These are phyloP conservation scores for Drosophila flavopinicola DNA, from an alignment of 2,888 invertebrate genomes.

Conservation along the genomic window DNA sequence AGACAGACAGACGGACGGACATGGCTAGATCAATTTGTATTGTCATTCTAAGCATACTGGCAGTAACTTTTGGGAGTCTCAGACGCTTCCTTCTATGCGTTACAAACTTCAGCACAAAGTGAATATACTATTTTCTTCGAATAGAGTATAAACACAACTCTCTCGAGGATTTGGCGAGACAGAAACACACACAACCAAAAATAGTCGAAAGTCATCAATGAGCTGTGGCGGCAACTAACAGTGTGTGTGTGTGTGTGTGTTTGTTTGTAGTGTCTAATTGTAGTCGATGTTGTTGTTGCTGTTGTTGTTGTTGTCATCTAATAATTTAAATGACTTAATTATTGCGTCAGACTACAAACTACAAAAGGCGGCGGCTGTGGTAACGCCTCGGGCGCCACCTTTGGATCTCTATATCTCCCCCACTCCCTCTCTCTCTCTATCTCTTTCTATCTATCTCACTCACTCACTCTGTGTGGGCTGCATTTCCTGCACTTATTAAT, in stretches of 20 bases:
- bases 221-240: slow-evolving; percentile 29
- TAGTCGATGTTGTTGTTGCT: slow-evolving; percentile 20
- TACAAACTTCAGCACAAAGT: too few relatives aligned
- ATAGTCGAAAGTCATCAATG: slow-evolving; percentile 64
- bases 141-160: too few relatives aligned
- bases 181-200: slow-evolving; percentile 42
- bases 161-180: slow-evolving; percentile 72
- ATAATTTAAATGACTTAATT: slow-evolving; percentile 81
- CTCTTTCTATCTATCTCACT: not conserved
- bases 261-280: slow-evolving; percentile 35
- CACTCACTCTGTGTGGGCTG: slow-evolving; percentile 30
- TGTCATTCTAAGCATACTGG: too few relatives aligned
- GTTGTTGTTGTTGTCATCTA: slow-evolving; percentile 72
- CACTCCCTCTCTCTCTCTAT: slow-evolving; percentile 13
- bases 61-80: too few relatives aligned
- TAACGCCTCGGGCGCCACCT: slow-evolving; percentile 38
- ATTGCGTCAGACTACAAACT: slow-evolving; percentile 79
- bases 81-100: too few relatives aligned
- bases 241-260: slow-evolving; percentile 30
- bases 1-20: too few relatives aligned
- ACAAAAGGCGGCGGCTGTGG: slow-evolving; percentile 54
- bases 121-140: too few relatives aligned
- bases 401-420: slow-evolving; percentile 12
- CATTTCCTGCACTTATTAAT: slow-evolving; percentile 64
- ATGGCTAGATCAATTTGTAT: too few relatives aligned